These are phyloP conservation scores for Petroica traversi DNA, from an alignment of 2,113 vertebrate species.

Conservation along the genomic window DNA sequence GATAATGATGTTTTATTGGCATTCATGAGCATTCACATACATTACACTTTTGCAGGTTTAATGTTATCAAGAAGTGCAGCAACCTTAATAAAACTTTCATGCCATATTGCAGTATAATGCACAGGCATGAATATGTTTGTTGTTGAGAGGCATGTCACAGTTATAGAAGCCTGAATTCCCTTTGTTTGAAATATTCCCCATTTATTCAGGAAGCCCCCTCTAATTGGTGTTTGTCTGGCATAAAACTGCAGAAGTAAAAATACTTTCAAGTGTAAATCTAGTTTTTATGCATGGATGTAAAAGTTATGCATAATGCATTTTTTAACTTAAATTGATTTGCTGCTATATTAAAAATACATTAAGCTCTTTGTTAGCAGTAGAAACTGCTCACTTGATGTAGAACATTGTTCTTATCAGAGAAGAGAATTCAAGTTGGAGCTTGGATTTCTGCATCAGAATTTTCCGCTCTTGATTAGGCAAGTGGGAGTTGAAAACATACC, in stretches of 20 bases:
- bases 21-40: not conserved
- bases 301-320: not conserved
- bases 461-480: not conserved
- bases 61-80: not conserved
- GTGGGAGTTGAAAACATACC: not conserved
- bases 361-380: not conserved
- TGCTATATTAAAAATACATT: not conserved
- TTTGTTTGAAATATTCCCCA: not conserved
- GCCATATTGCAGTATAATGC: not conserved
- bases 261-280: not conserved
- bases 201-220: not conserved
- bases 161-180: not conserved
- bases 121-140: not conserved
- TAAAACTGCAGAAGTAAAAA: not conserved
- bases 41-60: not conserved
- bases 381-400: not conserved
- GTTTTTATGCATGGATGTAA: not conserved
- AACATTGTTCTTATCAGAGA: not conserved
- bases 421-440: not conserved
- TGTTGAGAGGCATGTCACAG: not conserved
- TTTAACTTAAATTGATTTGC: not conserved
- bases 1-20: not conserved
- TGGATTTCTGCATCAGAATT: not conserved
- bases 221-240: not conserved
- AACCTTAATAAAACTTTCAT: not conserved